phyloP scores from a whole-genome alignment of 2,797 vertebrate species.

The Microhierax caerulescens region DNA sequence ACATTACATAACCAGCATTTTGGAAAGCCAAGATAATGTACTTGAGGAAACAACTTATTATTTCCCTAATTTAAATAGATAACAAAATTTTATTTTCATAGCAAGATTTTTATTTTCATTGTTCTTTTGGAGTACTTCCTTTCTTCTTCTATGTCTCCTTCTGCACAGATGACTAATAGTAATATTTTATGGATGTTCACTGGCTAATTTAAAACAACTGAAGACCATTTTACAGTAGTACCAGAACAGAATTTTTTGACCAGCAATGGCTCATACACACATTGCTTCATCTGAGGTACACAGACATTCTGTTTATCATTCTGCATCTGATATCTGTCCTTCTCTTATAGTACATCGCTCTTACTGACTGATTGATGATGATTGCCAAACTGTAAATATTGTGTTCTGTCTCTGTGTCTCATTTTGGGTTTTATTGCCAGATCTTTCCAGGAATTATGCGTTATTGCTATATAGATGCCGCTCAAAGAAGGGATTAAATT shows the following conservation, averaged over 20 bases:
- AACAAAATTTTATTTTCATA: not conserved
- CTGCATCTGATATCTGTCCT: not conserved
- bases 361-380: not conserved
- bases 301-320: not conserved
- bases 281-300: not conserved
- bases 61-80: not conserved
- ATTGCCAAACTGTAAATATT: not conserved
- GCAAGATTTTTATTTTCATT: not conserved
- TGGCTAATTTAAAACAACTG: not conserved
- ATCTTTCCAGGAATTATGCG: not conserved
- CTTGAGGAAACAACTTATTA: not conserved
- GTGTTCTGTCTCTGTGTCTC: not conserved
- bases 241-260: not conserved
- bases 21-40: not conserved
- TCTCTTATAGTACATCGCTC: not conserved
- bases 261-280: not conserved
- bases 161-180: not conserved
- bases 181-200: not conserved
- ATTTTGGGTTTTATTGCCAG: not conserved
- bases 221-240: not conserved
- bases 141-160: not conserved
- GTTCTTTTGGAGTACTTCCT: not conserved
- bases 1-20: not conserved
- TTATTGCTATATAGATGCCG: not conserved
- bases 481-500: not conserved